phyloP scores from a whole-genome alignment of 2,113 vertebrate species.

The Ceyx margarethae region DNA sequence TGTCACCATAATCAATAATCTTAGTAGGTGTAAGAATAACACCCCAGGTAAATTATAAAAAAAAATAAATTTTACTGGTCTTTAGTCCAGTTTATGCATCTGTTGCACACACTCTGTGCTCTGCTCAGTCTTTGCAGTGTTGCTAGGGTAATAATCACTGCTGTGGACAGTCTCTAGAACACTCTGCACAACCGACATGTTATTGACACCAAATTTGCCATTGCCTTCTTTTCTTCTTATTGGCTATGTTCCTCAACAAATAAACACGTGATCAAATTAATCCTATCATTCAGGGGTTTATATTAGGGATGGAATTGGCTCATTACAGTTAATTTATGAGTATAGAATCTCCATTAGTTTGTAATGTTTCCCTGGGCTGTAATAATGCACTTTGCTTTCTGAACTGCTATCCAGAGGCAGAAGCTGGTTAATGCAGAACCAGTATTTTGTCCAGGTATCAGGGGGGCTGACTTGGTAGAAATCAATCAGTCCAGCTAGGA shows the following conservation, averaged over 20 bases:
- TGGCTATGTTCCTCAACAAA: neutral
- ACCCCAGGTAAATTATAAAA: neutral
- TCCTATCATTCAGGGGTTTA: neutral
- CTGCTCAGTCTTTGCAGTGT: neutral
- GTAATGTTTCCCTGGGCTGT: neutral
- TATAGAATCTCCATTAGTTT: neutral
- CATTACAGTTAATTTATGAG: neutral
- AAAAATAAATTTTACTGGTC: neutral
- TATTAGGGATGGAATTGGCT: neutral
- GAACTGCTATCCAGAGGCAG: neutral
- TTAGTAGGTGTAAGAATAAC: neutral
- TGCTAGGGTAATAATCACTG: neutral
- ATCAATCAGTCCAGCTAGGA: neutral
- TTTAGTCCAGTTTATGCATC: neutral
- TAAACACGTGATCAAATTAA: slow-evolving; percentile 24
- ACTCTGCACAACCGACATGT: neutral
- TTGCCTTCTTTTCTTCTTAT: neutral
- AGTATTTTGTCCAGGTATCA: neutral
- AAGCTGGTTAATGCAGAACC: neutral
- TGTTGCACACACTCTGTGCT: neutral
- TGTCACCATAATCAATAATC: neutral
- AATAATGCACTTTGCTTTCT: neutral
- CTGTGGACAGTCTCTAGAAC: neutral
- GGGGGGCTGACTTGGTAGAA: neutral
- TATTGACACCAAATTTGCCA: neutral